These are phyloP conservation scores for Tribolium castaneum DNA, from an alignment of 1,140 invertebrate genomes.

Conservation along the genomic window DNA sequence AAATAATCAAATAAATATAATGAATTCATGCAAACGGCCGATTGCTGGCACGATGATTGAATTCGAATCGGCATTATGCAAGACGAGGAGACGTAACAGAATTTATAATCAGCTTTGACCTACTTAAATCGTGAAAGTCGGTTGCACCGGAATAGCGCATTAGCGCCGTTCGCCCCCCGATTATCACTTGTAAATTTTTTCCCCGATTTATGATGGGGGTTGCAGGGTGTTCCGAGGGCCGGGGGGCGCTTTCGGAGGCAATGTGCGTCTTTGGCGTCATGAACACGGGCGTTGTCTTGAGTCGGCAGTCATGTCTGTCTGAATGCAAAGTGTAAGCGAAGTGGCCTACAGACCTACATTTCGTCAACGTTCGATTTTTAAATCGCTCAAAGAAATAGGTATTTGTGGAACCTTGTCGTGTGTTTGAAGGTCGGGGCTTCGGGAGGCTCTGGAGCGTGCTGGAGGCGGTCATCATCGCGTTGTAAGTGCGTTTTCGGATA, in stretches of 20 bases:
- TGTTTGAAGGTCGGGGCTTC: constrained; percentile 63
- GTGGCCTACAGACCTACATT: constrained; percentile 79
- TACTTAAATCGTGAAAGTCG: constrained; percentile 53
- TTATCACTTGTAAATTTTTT: background rate
- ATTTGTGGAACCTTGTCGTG: constrained; percentile 63
- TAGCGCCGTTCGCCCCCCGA: background rate
- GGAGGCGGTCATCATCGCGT: constrained; percentile 59
- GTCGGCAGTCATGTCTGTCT: constrained; percentile 63
- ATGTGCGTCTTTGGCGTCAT: constrained; percentile 34
- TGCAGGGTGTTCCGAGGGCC: background rate
- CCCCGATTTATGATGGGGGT: background rate
- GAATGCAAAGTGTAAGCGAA: constrained; percentile 74
- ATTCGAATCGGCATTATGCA: constrained; percentile 49
- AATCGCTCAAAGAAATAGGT: constrained; percentile 63
- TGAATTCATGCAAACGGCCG: background rate
- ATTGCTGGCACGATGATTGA: constrained; percentile 32
- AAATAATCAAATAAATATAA: background rate
- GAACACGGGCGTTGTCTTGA: constrained; percentile 60
- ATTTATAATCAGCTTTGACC: constrained; percentile 53
- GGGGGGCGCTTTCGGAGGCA: background rate
- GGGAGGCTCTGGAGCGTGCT: constrained; percentile 60
- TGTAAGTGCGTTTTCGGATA: constrained; percentile 60
- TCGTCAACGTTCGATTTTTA: constrained; percentile 70
- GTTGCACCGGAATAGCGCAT: constrained; percentile 14
- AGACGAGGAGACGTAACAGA: constrained; percentile 47